Percentiles rank a stretch among this genome's conserved stretches.
Conservation (phyloP, 2,113 vertebrate species). For the Misgurnus mizolepis region DNA sequence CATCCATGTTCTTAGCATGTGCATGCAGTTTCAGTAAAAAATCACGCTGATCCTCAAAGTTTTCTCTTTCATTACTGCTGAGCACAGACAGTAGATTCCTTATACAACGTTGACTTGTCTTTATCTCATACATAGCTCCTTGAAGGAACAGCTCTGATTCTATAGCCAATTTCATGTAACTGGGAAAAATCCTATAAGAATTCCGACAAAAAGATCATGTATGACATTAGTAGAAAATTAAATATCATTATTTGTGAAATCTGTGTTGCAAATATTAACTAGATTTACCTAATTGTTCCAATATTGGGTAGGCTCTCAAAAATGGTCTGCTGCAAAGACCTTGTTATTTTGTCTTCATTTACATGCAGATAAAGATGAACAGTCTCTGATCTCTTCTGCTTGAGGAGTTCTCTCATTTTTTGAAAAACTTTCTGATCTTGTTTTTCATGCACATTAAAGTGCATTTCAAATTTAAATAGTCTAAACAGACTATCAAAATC, state of each 20-base stretch:
- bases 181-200: background rate
- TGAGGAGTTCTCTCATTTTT: constrained; percentile 23
- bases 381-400: constrained; percentile 19
- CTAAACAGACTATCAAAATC: constrained; percentile 46
- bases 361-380: constrained; percentile 45
- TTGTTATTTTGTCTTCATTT: background rate
- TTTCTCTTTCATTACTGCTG: background rate
- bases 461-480: constrained; percentile 39
- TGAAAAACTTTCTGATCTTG: constrained; percentile 13
- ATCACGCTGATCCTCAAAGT: constrained; percentile 18
- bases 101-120: constrained; percentile 36
- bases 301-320: constrained; percentile 39
- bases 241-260: background rate
- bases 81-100: constrained; percentile 14
- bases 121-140: constrained; percentile 41
- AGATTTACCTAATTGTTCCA: constrained; percentile 37
- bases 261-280: background rate
- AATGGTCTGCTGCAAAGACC: constrained; percentile 18
- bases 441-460: constrained; percentile 31
- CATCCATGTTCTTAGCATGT: constrained; percentile 13
- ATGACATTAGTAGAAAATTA: background rate
- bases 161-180: background rate
- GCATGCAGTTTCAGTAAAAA: constrained; percentile 37
- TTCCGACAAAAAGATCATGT: background rate
- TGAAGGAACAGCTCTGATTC: constrained; percentile 38